Evolutionary conservation across 2,888 invertebrate genomes (phyloP), one percentile per base, ranked within the genome.

Genomic region (Andrena bicolor): DNA sequence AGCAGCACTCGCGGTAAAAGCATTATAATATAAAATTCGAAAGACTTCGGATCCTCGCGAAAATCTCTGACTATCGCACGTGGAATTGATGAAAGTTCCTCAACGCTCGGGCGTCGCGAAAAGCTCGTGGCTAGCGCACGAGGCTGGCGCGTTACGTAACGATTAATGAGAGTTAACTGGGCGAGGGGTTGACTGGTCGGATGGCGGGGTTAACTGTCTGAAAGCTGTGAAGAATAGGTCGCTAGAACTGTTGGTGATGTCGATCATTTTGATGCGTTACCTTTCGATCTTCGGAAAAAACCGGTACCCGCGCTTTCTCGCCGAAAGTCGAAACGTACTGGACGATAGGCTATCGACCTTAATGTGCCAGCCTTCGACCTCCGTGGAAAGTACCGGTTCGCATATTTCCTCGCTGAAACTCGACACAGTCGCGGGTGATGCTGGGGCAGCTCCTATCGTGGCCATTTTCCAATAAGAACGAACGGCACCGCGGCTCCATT

Each of bases 201-300:
- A 23, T 56, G 56, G 20, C 53, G 23, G 23, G 20, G 13, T 26
- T 4, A 26, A 23, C 23, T 56, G 41, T 20, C 8, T 20, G 58
- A n/a, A 23, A 61, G 49, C 23, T 35, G 61, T 20, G 7, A 16
- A 3, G 10, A 41, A 70, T n/a, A 26, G 63, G 13, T 1, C 20
- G 60, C 16, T 13, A 48, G 60, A 48, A 10, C 30, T 16, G 60
- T 71, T 64, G 65, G 68, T 73, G 83, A 71, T 68, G 65, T 77
- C 82, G 78, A 76, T 80, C 74, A 75, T 76, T 72, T 41, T 80
- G 75, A 20, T 86, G 80, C 66, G 90, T 93, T 93, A 93, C 93
- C 93, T 93, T 91, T 92, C 91, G 90, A 92, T 93, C 90, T 93
- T 93, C 77, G 93, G 93, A 90, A 93, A 93, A 90, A 93, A 93